A percentile compares a stretch with the other conserved stretches of the same genome.
Conservation (phyloP, 1,140 invertebrate genomes). For the Heliconius melpomene region DNA sequence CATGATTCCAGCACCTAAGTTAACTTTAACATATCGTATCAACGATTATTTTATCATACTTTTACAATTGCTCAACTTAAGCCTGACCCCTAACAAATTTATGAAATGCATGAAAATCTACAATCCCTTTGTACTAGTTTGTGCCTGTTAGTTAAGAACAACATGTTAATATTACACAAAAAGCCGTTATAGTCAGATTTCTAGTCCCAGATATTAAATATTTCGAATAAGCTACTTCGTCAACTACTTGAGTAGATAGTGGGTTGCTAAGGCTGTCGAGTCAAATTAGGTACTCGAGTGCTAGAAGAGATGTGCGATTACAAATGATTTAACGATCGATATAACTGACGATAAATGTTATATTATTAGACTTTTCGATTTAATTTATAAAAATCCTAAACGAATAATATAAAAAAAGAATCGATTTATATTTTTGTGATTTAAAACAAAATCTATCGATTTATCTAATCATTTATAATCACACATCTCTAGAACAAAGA, state of each 20-base stretch:
- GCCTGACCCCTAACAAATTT: conserved; percentile 5
- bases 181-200: conserved; percentile 73
- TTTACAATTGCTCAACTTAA: conserved; percentile 21
- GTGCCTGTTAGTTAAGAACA: conserved; percentile 45
- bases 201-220: conserved; percentile 69
- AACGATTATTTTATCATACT: conserved; percentile 15
- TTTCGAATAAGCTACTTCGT: conserved; percentile 61
- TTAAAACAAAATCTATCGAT: neutral
- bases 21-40: conserved; percentile 28
- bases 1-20: conserved; percentile 22
- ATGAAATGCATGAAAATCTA: conserved; percentile 3
- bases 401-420: neutral
- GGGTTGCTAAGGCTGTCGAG: conserved; percentile 31
- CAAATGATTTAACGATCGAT: neutral
- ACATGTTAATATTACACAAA: conserved; percentile 54
- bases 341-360: neutral
- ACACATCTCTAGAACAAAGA: conserved; percentile 36
- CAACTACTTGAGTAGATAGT: conserved; percentile 56
- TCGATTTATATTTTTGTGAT: neutral
- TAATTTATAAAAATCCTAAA: neutral
- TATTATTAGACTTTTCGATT: neutral
- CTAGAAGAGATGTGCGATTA: conserved; percentile 16
- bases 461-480: conserved; percentile 8
- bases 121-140: conserved; percentile 24
- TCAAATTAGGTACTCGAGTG: conserved; percentile 25